Base-by-base conservation (phyloP, 2,888 invertebrate species). In the Dryococelus australis region DNA sequence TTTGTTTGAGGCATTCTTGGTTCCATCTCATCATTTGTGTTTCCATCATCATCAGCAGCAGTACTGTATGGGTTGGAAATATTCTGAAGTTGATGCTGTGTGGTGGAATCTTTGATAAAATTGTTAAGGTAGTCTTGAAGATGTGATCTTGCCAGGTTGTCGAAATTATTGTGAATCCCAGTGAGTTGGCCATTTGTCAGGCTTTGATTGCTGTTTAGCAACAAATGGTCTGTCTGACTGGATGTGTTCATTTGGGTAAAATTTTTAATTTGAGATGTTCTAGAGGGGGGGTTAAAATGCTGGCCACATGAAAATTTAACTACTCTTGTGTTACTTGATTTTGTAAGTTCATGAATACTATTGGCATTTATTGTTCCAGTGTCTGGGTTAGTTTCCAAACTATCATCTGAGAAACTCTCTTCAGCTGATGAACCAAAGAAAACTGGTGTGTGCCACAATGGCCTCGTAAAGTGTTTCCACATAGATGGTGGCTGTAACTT, bases 351-450 rank as follows among this genome's bases (percentile, higher is more conserved):
- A 16, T 47, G 12, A 47, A 1, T 47, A 47, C 47, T 47, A 65
- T 8, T 65, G n/a, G 65, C 24, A 65, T 0, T 65, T 0, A 1
- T 16, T 47, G 20, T 24, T 20, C 24, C 65, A 35, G 43, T 13
- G 13, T 83, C 87, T 78, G 83, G 86, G 43, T 86, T 86, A 13
- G 83, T 81, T 79, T 87, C 87, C n/a, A 87, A 84, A 51, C 88
- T 88, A 80, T 88, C 88, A 65, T 88, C 88, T 79, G 88, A 88
- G 43, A 87, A 88, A 28, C 78, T 85, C n/a, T 88, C 88, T 53
- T 88, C 88, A 47, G 65, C 43, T n/a, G 65, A 65, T 8, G 65
- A 65, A 65, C 65, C 8, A 20, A 65, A n/a, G 20, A 65, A 20
- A 65, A 65, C 16, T 8, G 65, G 65, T n/a, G 65, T 65, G n/a